Evolutionary conservation across 2,797 vertebrate species (phyloP), one percentile per base, ranked within the genome.

Genomic region (Taeniopygia guttata): DNA sequence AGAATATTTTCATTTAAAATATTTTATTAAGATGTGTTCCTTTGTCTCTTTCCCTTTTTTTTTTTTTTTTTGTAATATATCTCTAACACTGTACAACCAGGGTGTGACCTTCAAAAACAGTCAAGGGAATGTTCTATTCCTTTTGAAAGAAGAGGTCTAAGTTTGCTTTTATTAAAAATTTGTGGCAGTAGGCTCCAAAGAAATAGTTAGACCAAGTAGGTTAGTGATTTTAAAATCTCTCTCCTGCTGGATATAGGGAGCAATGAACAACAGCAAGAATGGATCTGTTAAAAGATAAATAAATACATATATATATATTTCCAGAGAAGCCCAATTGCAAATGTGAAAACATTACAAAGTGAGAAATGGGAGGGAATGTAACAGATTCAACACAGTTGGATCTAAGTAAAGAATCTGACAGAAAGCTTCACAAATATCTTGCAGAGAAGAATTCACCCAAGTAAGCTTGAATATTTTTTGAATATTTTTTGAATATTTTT

Each of bases 1-100:
- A 82, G n/a, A 70, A 12, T 4, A 16, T 2, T 58, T 42, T 27
- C 6, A 51, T 68, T 68, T 59, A 7, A 69, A 82, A 34, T n/a
- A 43, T 32, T 32, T 60, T 26, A 26, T 49, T 62, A 56, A 46
- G 20, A 25, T 25, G 5, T 11, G 4, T 19, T 51, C 5, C 12
- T 43, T 20, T 45, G 1, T 22, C 3, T 14, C 5, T 60, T 4
- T 19, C 1, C 58, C 4, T 17, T 43, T 7, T 11, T 10, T 7
- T 11, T 23, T 9, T 8, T 12, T 36, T 23, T 40, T 54, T 17
- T 2, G 14, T 16, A 56, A n/a, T 4, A 7, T 34, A 34, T 29
- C 25, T 69, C 3, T 52, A 56, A 34, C 26, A 11, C 8, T n/a
- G 23, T 21, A 43, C 23, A 59, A 27, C 11, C 22, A 63, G 17